Percentiles rank a stretch among this genome's conserved stretches.
These are phyloP conservation scores for Brienomyrus longianalis DNA, from an alignment of 2,113 vertebrate species.

Conservation along the genomic window DNA sequence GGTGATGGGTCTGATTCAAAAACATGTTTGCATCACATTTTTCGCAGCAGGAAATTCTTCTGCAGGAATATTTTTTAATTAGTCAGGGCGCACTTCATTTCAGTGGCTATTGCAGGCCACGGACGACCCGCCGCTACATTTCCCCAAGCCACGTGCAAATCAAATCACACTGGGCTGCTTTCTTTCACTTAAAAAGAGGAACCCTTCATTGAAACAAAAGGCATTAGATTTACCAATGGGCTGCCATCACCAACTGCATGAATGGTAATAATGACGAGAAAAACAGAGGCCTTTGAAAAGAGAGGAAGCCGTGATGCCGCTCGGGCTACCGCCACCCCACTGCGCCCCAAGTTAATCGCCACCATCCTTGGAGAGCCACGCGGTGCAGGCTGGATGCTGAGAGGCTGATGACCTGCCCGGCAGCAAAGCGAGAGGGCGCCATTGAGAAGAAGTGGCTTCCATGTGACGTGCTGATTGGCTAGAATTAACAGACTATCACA, in stretches of 20 bases:
- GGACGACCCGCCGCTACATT: background rate
- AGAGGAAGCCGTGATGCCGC: background rate
- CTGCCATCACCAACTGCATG: background rate
- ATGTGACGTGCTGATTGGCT: background rate
- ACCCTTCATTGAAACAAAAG: background rate
- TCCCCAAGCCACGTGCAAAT: background rate
- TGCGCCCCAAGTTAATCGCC: background rate
- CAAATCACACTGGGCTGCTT: background rate
- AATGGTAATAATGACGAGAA: background rate
- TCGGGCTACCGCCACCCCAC: background rate
- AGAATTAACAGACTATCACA: background rate
- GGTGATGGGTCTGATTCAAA: background rate
- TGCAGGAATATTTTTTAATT: background rate
- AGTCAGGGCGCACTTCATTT: background rate
- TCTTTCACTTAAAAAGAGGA: background rate
- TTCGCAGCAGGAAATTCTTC: background rate
- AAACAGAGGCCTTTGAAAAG: background rate
- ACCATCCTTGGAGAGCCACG: background rate
- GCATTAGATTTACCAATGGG: background rate
- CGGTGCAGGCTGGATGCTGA: background rate
- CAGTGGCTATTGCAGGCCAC: background rate
- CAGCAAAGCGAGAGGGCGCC: background rate
- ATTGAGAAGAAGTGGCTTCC: background rate
- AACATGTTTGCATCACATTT: background rate
- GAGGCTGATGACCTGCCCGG: background rate